Evolutionary conservation across 92 coral and sea anemone genomes (phyloP), one percentile per base, ranked within the genome.

Genomic region (Hydrozoanthus gracilis): DNA sequence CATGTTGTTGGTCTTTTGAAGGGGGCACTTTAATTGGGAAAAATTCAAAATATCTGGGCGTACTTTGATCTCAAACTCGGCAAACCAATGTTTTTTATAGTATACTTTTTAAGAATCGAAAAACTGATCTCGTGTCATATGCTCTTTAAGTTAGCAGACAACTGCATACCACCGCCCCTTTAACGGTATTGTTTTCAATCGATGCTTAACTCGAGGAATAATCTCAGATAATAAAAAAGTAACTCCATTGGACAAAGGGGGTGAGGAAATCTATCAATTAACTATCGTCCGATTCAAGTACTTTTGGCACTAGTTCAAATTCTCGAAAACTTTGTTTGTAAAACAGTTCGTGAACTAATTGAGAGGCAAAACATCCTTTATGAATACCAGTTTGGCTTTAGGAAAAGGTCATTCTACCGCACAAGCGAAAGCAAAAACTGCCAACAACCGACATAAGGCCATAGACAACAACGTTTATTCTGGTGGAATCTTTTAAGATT

Each of bases 251-350:
- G 87, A 60, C 45, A 89, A 89, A 78, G 83, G 87, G 12, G 87
- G 89, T 6, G 47, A 50, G 4, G 65, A 27, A 27, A 27, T 27
- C 39, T 65, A 89, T 20, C 86, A 7, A 55, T 76, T 18, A 84
- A 85, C 65, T 85, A 54, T 61, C 69, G 92, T 17, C 92, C 87
- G n/a, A 86, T 90, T 50, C 82, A 88, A 70, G 87, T 87, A 58
- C 70, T 90, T 48, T 86, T 90, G 64, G 69, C 90, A 6, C 77
- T 87, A 39, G 18, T 85, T 12, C 73, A 90, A 87, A 82, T 87
- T 66, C 66, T 87, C 77, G 82, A 87, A 83, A 90, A 87, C 73
- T 44, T 76, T 13, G 56, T 90, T 1, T 90, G 83, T 35, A 56
- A n/a, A 86, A 44, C 92, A 90, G 65, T 72, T 87, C 44, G 52